A percentile compares a stretch with the other conserved stretches of the same genome.
These are phyloP conservation scores for Acanthosepion lycidas DNA, from an alignment of 2,888 invertebrate genomes.

Conservation along the genomic window DNA sequence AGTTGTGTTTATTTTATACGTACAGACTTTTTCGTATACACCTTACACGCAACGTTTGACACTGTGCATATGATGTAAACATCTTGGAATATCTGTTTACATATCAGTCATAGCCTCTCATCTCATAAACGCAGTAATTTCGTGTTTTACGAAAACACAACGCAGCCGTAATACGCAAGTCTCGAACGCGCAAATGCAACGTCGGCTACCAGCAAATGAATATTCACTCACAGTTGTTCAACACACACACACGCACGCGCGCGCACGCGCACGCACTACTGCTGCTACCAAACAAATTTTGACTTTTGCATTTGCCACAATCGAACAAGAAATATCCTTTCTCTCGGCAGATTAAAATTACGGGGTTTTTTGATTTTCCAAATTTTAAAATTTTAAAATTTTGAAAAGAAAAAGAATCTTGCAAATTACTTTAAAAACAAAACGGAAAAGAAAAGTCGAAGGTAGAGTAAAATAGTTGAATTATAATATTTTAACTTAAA, in stretches of 20 bases:
- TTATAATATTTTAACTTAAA: conserved; percentile 33
- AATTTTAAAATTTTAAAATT: background rate
- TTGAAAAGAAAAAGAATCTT: background rate
- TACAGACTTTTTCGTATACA: too few relatives aligned
- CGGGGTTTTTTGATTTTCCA: background rate
- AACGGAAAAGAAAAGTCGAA: background rate
- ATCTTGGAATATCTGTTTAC: too few relatives aligned
- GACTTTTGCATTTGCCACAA: background rate
- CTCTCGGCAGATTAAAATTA: background rate
- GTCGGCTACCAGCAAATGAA: background rate
- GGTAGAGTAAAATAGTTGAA: conserved; percentile 22
- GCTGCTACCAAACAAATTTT: background rate
- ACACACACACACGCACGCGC: background rate
- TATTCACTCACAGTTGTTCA: background rate
- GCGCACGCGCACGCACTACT: background rate
- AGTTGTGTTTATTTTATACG: too few relatives aligned
- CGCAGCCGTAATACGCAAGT: too few relatives aligned
- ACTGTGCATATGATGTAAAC: too few relatives aligned
- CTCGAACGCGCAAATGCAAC: background rate
- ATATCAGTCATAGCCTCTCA: too few relatives aligned
- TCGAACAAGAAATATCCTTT: background rate
- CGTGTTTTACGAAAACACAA: too few relatives aligned
- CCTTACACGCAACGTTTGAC: too few relatives aligned
- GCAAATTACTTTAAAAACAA: background rate
- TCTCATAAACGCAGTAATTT: too few relatives aligned